phyloP scores from a whole-genome alignment of 2,888 invertebrate genomes.

The Zygogramma bicolorata region DNA sequence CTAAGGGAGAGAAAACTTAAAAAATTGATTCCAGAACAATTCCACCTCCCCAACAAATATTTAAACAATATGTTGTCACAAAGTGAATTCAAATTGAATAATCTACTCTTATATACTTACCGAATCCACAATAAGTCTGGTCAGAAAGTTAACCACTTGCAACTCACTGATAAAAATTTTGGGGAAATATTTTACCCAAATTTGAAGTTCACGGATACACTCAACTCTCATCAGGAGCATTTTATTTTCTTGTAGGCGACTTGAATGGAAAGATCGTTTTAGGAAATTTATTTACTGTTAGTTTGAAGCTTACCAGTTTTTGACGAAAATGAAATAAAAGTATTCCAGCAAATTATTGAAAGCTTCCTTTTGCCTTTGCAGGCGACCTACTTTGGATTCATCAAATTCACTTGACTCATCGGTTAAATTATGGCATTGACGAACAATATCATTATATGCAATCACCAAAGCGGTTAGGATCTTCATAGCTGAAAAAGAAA shows the following conservation, averaged over 20 bases:
- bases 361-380: slow-evolving; percentile 14
- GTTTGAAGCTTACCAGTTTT: slow-evolving; percentile 29
- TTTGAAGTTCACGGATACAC: slow-evolving; percentile 28
- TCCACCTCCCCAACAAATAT: too few relatives aligned
- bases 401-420: not conserved
- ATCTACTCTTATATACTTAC: slow-evolving; percentile 30
- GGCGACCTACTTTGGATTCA: not conserved
- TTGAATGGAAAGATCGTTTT: slow-evolving; percentile 14
- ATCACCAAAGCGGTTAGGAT: slow-evolving; percentile 26
- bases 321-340: slow-evolving; percentile 32
- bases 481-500: slow-evolving; percentile 28
- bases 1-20: too few relatives aligned
- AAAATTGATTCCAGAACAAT: too few relatives aligned
- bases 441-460: slow-evolving; percentile 17
- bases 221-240: slow-evolving; percentile 30
- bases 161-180: slow-evolving; percentile 29
- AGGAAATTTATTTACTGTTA: not conserved
- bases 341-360: slow-evolving; percentile 20
- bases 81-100: too few relatives aligned
- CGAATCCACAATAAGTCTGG: slow-evolving; percentile 26
- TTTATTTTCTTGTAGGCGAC: slow-evolving; percentile 27
- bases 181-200: slow-evolving; percentile 37
- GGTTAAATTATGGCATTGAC: not conserved
- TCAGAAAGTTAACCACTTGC: slow-evolving; percentile 22
- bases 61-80: too few relatives aligned